Base-by-base conservation (phyloP, 2,113 vertebrate species). In the Phrynocephalus versicolor region DNA sequence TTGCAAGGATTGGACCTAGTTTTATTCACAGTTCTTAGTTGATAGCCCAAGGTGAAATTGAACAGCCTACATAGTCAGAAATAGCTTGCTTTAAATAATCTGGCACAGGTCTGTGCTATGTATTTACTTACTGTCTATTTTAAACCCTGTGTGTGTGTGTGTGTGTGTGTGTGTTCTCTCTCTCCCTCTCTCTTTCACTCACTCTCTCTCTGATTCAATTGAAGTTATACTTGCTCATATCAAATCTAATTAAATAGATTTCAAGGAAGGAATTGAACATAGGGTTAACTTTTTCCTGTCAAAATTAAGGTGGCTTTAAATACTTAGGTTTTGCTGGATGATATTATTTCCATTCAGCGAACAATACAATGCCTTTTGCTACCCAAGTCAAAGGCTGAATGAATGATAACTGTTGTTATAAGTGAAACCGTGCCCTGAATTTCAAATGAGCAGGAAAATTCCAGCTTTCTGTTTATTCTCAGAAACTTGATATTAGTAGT, bases 1-100 rank as follows among this genome's bases (percentile, higher is more conserved):
- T 80, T 80, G 25, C 37, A 18, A n/a, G 25, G 6, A 67, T 65
- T 67, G 64, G 16, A 12, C 5, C 6, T 7, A n/a, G 13, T 51
- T 18, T 67, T 37, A 39, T 27, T 51, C 39, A 64, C 18, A 58
- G 51, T 30, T 82, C 12, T 55, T 82, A n/a, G 25, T 57, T n/a
- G 19, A 8, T 45, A 6, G 33, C 51, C 45, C 74, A 70, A 78
- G 62, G 62, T 69, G 62, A 41, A 85, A 71, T 12, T 57, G 67
- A 58, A 35, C 65, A 30, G 55, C 64, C 62, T 10, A 33, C 85
- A 74, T n/a, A 84, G 2, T 13, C 88, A 69, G 71, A 85, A 89
- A 83, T 90, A 90, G 77, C 10, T 21, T 58, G 64, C 81, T 86
- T 88, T 84, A 88, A 89, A 94, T 94, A 88, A 87, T 70, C 74